Percentiles rank a stretch among this genome's conserved stretches.
These are phyloP conservation scores for Atractosteus spatula DNA, from an alignment of 2,113 vertebrate genomes.

Conservation along the genomic window DNA sequence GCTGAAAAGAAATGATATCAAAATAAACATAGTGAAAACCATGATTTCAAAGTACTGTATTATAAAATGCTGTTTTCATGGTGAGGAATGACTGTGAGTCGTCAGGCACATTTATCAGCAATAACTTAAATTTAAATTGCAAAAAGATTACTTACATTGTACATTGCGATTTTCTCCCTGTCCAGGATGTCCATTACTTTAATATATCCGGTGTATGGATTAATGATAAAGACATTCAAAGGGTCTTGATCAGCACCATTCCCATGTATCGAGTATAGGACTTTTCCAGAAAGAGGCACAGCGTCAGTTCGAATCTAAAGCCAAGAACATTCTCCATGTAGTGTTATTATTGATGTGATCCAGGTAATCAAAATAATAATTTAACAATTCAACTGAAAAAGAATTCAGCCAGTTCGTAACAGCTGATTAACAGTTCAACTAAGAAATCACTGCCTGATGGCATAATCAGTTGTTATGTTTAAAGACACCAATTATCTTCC, in stretches of 20 bases:
- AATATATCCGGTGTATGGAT: slow-evolving; percentile 67
- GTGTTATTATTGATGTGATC: too few relatives aligned
- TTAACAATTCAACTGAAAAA: neutral
- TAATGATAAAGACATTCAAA: slow-evolving; percentile 60
- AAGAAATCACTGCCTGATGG: neutral
- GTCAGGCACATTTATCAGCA: neutral
- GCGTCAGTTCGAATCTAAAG: slow-evolving; percentile 85
- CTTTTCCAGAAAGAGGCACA: slow-evolving; percentile 18
- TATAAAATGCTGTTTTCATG: neutral
- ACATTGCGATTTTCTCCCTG: slow-evolving; percentile 61
- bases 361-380: neutral
- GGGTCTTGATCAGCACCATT: slow-evolving; percentile 70
- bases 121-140: neutral
- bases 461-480: neutral
- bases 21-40: slow-evolving; percentile 2
- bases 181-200: slow-evolving; percentile 75
- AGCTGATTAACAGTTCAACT: neutral
- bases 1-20: slow-evolving; percentile 37
- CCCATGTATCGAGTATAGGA: slow-evolving; percentile 75
- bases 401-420: neutral
- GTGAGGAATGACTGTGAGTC: neutral
- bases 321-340: neutral
- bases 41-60: neutral
- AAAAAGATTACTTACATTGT: slow-evolving; percentile 42
- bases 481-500: neutral